Base-by-base conservation (phyloP, 2,888 invertebrate species). In the Loripinus fragilis region DNA sequence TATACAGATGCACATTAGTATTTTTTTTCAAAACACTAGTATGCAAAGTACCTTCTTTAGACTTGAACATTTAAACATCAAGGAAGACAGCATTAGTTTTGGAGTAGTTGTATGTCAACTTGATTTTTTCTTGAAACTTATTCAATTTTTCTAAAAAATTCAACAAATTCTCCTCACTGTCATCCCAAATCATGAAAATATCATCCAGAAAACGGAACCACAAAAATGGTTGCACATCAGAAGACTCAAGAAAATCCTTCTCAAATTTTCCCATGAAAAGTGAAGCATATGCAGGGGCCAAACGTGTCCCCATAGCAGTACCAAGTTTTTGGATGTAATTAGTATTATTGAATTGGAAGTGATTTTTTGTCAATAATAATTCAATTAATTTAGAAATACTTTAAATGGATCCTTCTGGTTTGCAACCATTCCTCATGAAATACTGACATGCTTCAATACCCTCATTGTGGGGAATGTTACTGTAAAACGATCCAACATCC, bases 361-460 rank as follows among this genome's bases (percentile, higher is more conserved):
- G 35, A 8, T 8, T 38, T 38, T 38, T 38, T 38, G 5, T 38
- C 12, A 38, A 60, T 10, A 60, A 60, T 33, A 5, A 60, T 2
- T 33, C 28, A 30, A 60, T 17, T 17, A 60, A 33, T 60, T 60
- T 41, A 38, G 71, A 71, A 55, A 71, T 38, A 23, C 55, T 5
- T 17, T 52, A 23, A 23, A 55, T 38, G 23, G 41, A 41, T 10
- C 38, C 55, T 35, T 55, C 30, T 23, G 55, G 23, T 71, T n/a
- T 55, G 55, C 55, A 69, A 48, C 48, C 69, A 48, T 35, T 50
- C 48, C 33, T n/a, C n/a, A 28, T 41, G 48, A 69, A 69, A 69
- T 69, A 48, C 17, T 48, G 35, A 35, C 69, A 55, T 71, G 55
- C 71, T 55, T 71, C 55, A 71, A 71, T 71, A 38, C 71, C 71